Base-by-base conservation (phyloP, 1,140 invertebrate genomes). In the Macrotrachela quadricornifera region DNA sequence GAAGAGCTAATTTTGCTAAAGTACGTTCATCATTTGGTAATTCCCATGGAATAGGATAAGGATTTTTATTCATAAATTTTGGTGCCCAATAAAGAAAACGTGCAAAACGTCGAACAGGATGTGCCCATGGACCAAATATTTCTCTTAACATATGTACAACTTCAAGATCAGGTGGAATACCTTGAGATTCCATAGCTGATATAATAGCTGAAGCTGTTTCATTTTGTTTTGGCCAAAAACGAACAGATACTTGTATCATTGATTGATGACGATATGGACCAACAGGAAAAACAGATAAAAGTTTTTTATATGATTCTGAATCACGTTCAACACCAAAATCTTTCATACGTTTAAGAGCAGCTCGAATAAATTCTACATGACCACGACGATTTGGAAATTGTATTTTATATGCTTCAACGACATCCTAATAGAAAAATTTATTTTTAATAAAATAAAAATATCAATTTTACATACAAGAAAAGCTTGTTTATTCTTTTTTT, bases 1-100 rank as follows among this genome's bases (percentile, higher is more conserved):
- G 68, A 40, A 97, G 77, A 0, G 86, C 86, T 30, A 90, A 54
- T 61, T 77, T 78, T 0, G 88, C 86, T n/a, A 95, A 63, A 66
- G 85, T 79, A 10, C 81, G 69, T 1, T 75, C 70, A 62, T 88
- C 79, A 59, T 72, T 73, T 2, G 83, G 82, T 37, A 83, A 57
- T 1, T 77, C 74, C 38, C 78, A 73, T 0, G 88, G 84, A 42
- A 91, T 63, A 1, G 78, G 53, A 21, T 54, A 96, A 2, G 91
- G 91, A 58, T 84, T 86, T 0, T 80, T 64, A 66, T 94, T 80
- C 62, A 79, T 83, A 61, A 96, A 86, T 68, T 96, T 96, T 6
- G 90, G 87, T 79, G 92, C 81, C 92, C 92, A 99, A 63, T 96
- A 99, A 73, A 85, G 78, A 81, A 95, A 88, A 46, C 86, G 74